Percentiles rank a stretch among this genome's conserved stretches.
These are phyloP conservation scores for Pediacus dermestoides DNA, from an alignment of 2,888 invertebrate species.

Conservation along the genomic window DNA sequence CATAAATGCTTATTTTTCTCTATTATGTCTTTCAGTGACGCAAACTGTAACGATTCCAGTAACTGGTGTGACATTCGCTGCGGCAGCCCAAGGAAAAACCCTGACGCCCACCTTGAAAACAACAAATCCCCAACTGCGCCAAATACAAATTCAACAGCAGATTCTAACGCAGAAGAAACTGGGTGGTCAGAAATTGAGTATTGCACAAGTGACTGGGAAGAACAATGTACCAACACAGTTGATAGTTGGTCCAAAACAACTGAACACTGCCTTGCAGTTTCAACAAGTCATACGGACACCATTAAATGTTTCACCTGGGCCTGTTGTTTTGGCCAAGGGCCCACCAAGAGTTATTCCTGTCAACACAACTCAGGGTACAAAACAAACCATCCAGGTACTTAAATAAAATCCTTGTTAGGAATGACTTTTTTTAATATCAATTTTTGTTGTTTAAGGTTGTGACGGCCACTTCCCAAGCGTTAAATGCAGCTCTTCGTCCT, in stretches of 20 bases:
- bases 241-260: constrained; percentile 64
- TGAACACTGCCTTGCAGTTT: constrained; percentile 65
- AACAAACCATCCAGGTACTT: constrained; percentile 59
- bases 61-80: constrained; percentile 51
- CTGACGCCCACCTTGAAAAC: constrained; percentile 51
- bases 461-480: constrained; percentile 54
- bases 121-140: constrained; percentile 61
- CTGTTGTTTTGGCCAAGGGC: constrained; percentile 61
- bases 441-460: constrained; percentile 50
- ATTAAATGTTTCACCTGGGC: constrained; percentile 54
- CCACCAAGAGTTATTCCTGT: constrained; percentile 65
- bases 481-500: constrained; percentile 53
- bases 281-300: constrained; percentile 61
- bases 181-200: constrained; percentile 58
- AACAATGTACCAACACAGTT: constrained; percentile 62
- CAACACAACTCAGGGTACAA: constrained; percentile 54
- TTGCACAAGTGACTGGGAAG: constrained; percentile 51
- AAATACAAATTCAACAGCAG: constrained; percentile 60
- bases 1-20: no score
- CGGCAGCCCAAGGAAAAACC: constrained; percentile 43
- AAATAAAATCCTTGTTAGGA: constrained; percentile 37
- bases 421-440: constrained; percentile 14
- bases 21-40: constrained; percentile 42
- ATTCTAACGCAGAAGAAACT: constrained; percentile 57
- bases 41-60: constrained; percentile 55